These are phyloP conservation scores for Bradypodion ventrale DNA, from an alignment of 2,797 vertebrate species.

Conservation along the genomic window DNA sequence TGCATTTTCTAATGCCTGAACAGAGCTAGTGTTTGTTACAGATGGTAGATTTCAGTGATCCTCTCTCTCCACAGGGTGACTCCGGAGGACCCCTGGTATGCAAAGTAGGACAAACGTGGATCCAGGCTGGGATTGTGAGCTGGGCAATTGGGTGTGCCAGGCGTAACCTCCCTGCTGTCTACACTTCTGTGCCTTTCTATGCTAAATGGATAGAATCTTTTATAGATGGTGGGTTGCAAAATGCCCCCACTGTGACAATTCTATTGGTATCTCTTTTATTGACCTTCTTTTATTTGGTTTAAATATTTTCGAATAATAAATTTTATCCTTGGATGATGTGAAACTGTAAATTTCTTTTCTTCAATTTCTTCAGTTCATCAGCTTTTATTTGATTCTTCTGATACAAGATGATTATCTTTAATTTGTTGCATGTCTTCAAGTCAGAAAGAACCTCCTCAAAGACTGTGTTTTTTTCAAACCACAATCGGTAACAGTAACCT, in stretches of 20 bases:
- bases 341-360: no score
- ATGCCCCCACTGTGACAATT: neutral
- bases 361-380: no score
- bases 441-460: no score
- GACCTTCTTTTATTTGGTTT: neutral
- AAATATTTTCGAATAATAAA: neutral
- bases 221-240: neutral
- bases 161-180: slow-evolving; percentile 72
- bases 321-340: no score
- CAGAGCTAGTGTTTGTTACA: no score
- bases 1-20: no score
- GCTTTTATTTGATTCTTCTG: no score
- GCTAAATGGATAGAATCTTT: slow-evolving; percentile 65
- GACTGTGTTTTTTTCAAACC: no score
- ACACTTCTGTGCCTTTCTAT: slow-evolving; percentile 68
- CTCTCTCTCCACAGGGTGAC: slow-evolving; percentile 71
- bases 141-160: slow-evolving; percentile 79
- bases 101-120: slow-evolving; percentile 61
- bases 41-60: no score
- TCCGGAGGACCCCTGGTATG: slow-evolving; percentile 80
- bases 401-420: no score
- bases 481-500: no score
- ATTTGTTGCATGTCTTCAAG: no score
- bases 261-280: neutral
- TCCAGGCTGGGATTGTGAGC: slow-evolving; percentile 77